These are phyloP conservation scores for Seriola quinqueradiata DNA, from an alignment of 2,113 vertebrate genomes.

Conservation along the genomic window DNA sequence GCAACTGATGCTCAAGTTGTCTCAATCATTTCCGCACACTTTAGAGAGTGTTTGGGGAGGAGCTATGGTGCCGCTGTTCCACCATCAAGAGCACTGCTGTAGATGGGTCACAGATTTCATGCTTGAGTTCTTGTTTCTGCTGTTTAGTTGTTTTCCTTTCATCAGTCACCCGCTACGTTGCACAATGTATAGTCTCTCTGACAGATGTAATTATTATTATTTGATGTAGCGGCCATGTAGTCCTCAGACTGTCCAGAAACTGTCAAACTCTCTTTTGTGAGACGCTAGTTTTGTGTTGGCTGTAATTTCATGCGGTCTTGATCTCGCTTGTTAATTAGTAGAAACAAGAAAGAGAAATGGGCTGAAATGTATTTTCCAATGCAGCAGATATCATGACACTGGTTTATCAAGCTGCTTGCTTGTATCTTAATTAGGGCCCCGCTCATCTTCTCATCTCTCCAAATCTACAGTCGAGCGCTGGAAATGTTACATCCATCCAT, in stretches of 20 bases:
- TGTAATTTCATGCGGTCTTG: slow-evolving; percentile 91
- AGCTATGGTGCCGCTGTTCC: slow-evolving; percentile 30
- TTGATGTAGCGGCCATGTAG: slow-evolving; percentile 61
- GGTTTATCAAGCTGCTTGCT: slow-evolving; percentile 86
- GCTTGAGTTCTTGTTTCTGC: slow-evolving; percentile 54
- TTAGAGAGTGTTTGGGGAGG: slow-evolving; percentile 2
- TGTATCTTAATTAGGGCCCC: slow-evolving; percentile 88
- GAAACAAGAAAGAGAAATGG: slow-evolving; percentile 87
- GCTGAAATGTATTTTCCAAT: slow-evolving; percentile 88
- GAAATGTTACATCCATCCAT: slow-evolving; percentile 36
- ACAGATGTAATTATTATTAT: slow-evolving; percentile 80
- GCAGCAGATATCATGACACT: slow-evolving; percentile 86
- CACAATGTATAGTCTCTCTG: slow-evolving; percentile 49
- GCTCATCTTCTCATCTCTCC: slow-evolving; percentile 55
- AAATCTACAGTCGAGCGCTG: slow-evolving; percentile 32
- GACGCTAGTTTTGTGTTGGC: slow-evolving; percentile 85
- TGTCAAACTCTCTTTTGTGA: slow-evolving; percentile 87
- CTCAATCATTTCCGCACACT: background rate
- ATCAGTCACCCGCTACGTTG: slow-evolving; percentile 41
- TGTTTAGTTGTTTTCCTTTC: slow-evolving; percentile 53
- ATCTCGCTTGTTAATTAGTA: slow-evolving; percentile 91
- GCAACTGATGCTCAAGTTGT: background rate
- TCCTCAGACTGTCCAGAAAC: slow-evolving; percentile 79
- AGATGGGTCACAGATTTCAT: slow-evolving; percentile 64
- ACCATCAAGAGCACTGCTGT: slow-evolving; percentile 34